phyloP scores from a whole-genome alignment of 2,113 vertebrate genomes.

The Mesocricetus auratus region DNA sequence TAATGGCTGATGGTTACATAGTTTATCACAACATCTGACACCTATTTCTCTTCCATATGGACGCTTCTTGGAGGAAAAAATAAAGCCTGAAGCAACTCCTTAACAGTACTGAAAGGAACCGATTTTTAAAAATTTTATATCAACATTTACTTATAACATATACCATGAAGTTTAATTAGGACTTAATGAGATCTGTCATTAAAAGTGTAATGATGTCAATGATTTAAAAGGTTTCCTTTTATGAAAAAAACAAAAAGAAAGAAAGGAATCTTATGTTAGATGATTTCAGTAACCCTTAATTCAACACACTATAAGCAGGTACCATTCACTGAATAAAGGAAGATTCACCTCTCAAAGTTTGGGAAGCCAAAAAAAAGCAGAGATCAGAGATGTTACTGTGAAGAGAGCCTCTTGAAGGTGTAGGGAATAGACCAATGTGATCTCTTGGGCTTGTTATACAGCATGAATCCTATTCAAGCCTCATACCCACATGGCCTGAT shows the following conservation, averaged over 20 bases:
- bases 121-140: neutral
- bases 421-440: too few species aligned
- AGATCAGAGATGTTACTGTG: neutral
- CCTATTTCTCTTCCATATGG: slow-evolving; percentile 20
- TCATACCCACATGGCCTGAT: neutral
- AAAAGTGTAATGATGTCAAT: neutral
- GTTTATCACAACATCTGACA: neutral
- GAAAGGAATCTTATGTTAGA: neutral
- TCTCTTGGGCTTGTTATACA: neutral
- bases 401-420: neutral
- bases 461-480: too few species aligned
- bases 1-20: neutral
- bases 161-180: neutral
- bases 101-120: neutral
- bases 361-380: neutral
- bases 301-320: neutral
- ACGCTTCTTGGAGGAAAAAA: neutral
- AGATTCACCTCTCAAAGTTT: neutral
- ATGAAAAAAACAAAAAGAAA: neutral
- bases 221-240: neutral
- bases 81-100: slow-evolving; percentile 19
- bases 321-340: neutral
- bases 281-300: neutral
- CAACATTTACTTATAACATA: neutral
- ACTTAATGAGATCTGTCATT: neutral